Conservation (phyloP, 2,888 invertebrate genomes). For the Tholera decimalis region DNA sequence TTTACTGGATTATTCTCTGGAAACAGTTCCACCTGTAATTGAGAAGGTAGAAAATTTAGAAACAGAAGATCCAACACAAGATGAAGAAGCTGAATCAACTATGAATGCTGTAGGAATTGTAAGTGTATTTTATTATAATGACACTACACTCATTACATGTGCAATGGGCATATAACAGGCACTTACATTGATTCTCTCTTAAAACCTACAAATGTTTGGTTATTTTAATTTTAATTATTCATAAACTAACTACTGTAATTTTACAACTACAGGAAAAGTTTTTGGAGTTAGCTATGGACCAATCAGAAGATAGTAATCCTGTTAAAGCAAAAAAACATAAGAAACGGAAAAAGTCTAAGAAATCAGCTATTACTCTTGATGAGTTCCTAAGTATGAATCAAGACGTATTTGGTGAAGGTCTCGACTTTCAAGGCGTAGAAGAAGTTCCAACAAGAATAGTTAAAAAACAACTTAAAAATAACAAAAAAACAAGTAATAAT, state of each 20-base stretch:
- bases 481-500: constrained; percentile 70
- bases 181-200: no score
- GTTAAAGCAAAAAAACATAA: constrained; percentile 85
- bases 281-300: constrained; percentile 82
- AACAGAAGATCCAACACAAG: constrained; percentile 50
- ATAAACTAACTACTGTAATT: background rate
- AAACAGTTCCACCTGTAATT: constrained; percentile 84
- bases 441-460: constrained; percentile 86
- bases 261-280: constrained; percentile 81
- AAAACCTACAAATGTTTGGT: background rate
- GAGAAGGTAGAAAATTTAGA: constrained; percentile 81
- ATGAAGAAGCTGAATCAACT: constrained; percentile 65
- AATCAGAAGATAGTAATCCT: constrained; percentile 71
- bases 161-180: no score
- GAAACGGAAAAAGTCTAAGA: constrained; percentile 88
- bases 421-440: constrained; percentile 87
- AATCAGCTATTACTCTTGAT: constrained; percentile 86
- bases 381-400: constrained; percentile 89
- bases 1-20: constrained; percentile 83
- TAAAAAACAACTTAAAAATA: constrained; percentile 79
- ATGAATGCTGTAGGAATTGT: constrained; percentile 78
- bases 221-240: background rate
- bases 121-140: constrained; percentile 55
- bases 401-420: constrained; percentile 88
- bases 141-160: no score